Evolutionary conservation across 2,888 invertebrate genomes (phyloP), one percentile per base, ranked within the genome.

Genomic region (Portevinia maculata): DNA sequence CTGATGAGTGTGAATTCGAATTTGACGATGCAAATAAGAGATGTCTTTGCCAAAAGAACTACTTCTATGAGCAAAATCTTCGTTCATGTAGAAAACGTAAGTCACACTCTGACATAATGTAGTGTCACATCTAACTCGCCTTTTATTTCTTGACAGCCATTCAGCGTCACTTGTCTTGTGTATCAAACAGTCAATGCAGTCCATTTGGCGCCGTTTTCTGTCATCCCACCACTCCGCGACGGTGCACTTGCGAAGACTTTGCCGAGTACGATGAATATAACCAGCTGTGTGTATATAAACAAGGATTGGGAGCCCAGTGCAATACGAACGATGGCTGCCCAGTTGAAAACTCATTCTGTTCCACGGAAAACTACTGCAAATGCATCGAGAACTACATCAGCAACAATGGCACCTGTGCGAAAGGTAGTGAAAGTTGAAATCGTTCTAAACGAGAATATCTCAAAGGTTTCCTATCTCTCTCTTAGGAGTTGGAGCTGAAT

Each of bases 71-170:
- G 62, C 85, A 86, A 17, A 89, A 87, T 85, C 79, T 90, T 85
- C 88, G 89, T 62, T 86, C 85, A 44, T 90, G 90, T 76, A 87
- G 88, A 79, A 90, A 90, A 88, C 89, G 90, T 90, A 85, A 87
- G 88, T 86, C 0, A 4, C 0, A 6, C 17, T 19, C 28, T 5
- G 32, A 11, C 17, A 21, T 57, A 28, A 41, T 9, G 6, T 17
- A 7, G 13, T 0, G 1, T 5, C 15, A 4, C 28, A 8, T 8
- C 15, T 39, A 15, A 34, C 30, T 50, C 3, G 30, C 39, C 52
- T 15, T 24, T 11, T 7, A 37, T 24, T 3, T 9, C 8, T 62
- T 48, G 71, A 52, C 84, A 88, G 88, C 89, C 24, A 88, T 88
- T 70, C 88, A 88, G 84, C 88, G 86, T 84, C 87, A 88, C 32